Base-by-base conservation (phyloP, 2,113 vertebrate species). In the Piaya cayana region DNA sequence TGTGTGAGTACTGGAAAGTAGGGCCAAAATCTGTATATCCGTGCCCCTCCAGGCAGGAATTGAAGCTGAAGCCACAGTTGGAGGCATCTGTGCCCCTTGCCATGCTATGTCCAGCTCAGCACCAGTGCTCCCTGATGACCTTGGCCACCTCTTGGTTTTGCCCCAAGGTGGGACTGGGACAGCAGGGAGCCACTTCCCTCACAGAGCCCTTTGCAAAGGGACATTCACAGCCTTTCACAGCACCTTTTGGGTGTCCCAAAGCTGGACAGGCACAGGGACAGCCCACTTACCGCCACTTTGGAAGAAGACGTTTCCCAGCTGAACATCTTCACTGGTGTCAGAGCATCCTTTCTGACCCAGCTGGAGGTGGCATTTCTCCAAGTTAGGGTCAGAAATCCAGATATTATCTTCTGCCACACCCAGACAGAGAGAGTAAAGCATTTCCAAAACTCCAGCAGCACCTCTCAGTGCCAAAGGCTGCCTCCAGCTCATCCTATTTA, bases 21-120 rank as follows among this genome's bases (percentile, higher is more conserved):
- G 37, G 19, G 27, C 42, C 30, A 58, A 63, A 65, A 45, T 22
- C 11, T 27, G 6, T 22, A 7, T 9, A 16, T 50, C 36, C 5
- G 14, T 43, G 20, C 1, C 16, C 25, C 22, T 34, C 21, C 3
- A 1, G 63, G 21, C 36, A 67, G 5, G 2, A 45, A 45, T 20
- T 10, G n/a, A 22, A 8, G 15, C 59, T 69, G 71, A 65, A 88
- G 36, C 58, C 1, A 0, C 0, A 0, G 7, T 8, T 0, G 0
- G 22, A 49, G 32, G 3, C 21, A n/a, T 8, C 47, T 1, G 0
- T 76, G 65, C 9, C 39, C 39, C 29, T 23, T 20, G 4, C 17
- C 5, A 2, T 36, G 56, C 37, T 47, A 18, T 77, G 82, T 68
- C 32, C 60, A 91, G 5, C 75, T 58, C 5, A 1, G 56, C 69